Evolutionary conservation across 2,888 invertebrate genomes (phyloP), one percentile per base, ranked within the genome.

Genomic region (Ptycholaimellus sp.): DNA sequence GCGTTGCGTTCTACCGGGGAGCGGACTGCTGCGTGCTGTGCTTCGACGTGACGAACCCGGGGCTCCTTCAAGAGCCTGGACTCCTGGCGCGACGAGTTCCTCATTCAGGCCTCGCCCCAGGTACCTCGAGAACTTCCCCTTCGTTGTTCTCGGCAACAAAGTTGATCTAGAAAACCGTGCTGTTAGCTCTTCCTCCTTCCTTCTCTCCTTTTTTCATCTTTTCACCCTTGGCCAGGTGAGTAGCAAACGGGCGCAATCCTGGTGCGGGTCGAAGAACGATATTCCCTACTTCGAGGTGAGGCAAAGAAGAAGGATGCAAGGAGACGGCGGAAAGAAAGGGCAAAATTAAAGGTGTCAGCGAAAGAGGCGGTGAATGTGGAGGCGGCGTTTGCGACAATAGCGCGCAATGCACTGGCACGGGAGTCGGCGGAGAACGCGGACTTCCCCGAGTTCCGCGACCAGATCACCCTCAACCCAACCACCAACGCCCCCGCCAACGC

Each of bases 361-460:
- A 96, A 96, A 67, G 96, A 96, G 62, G 90, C 85, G 41, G 74
- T 87, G 49, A 96, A 96, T 60, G 93, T 99, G 39, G 96, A 99
- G 63, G 76, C 87, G 63, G 96, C 96, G 50, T 96, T 96, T 64
- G 18, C 19, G 43, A 87, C 87, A 44, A 93, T 99, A 60, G 96
- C 93, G 40, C 77, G 85, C 59, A 87, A 87, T 64, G 96, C 90
- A 34, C 67, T 96, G 53, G 83, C 83, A 35, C 64, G 67, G 46
- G 68, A 68, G 48, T 60, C 62, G 14, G 80, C 82, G 65, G 79
- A 81, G 47, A 32, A 29, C 1, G 13, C 32, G n/a, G 53, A 54
- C 35, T 52, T 52, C 68, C 85, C 85, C 63, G 87, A 90, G 64
- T 93, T 93, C 60, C 90, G 90, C 29, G 85, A 85, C 65, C 81